A percentile compares a stretch with the other conserved stretches of the same genome.
These are phyloP conservation scores for Drosophila ustulata DNA, from an alignment of 2,888 invertebrate species.

Conservation along the genomic window DNA sequence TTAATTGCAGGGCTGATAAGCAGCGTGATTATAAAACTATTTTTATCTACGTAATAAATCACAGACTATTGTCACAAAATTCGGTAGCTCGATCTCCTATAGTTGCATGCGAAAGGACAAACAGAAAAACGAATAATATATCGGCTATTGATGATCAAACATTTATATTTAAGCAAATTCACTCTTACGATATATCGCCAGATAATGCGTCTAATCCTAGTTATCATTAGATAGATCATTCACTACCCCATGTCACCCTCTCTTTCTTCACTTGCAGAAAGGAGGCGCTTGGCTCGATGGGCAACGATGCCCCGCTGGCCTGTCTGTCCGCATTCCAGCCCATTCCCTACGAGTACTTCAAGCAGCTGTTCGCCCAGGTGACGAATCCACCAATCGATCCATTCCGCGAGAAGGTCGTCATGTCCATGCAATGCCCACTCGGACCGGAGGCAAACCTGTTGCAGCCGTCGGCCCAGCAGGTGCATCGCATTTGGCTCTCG, in stretches of 20 bases:
- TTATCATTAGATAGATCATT: background rate
- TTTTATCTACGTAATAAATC: no score
- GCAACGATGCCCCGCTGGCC: conserved; percentile 98
- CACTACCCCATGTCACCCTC: background rate
- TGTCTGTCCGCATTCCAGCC: conserved; percentile 98
- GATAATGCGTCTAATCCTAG: no score
- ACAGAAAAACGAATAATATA: no score
- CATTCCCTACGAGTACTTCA: conserved; percentile 98
- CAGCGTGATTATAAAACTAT: no score
- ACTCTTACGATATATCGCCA: no score
- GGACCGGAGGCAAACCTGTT: conserved; percentile 98
- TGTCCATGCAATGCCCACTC: conserved; percentile 98
- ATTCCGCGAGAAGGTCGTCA: conserved; percentile 98
- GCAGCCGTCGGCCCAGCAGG: conserved; percentile 94
- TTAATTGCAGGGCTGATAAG: no score
- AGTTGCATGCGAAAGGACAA: no score
- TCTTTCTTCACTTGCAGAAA: conserved; percentile 87
- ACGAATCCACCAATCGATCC: conserved; percentile 99
- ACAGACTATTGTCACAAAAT: no score
- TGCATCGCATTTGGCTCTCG: conserved; percentile 95
- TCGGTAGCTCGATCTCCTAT: no score
- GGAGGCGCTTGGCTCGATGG: conserved; percentile 99
- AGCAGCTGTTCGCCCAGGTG: conserved; percentile 99
- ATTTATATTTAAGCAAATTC: no score
- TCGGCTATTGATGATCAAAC: no score